Evolutionary conservation across 2,888 invertebrate genomes (phyloP).

Genomic region (Drosophila neonasuta): DNA sequence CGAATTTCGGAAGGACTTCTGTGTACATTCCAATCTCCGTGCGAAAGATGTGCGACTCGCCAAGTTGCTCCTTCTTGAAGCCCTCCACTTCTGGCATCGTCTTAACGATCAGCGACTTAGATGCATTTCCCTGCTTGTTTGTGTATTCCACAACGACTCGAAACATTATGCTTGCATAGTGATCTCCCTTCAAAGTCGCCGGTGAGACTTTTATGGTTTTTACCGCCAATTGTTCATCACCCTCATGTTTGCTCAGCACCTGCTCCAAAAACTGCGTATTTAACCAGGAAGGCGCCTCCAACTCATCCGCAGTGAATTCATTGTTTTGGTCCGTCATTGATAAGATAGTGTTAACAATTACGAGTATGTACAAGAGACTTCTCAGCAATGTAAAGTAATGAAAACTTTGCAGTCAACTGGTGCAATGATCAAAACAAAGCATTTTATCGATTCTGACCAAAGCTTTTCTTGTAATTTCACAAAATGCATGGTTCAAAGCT

Average conservation of each 20-base stretch:
- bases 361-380: not conserved
- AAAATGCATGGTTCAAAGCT: not conserved
- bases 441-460: not conserved
- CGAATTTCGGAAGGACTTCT: conserved; percentile 56
- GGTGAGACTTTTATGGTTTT: conserved; percentile 33
- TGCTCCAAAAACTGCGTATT: conserved; percentile 6
- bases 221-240: not conserved
- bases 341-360: not conserved
- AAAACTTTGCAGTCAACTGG: not conserved
- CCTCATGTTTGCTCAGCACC: not conserved
- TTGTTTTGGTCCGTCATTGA: conserved; percentile 4
- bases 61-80: conserved; percentile 22
- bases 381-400: not conserved
- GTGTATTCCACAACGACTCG: conserved; percentile 18
- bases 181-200: conserved; percentile 37
- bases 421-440: not conserved
- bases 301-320: not conserved
- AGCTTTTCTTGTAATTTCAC: conserved; percentile 2
- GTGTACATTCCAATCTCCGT: conserved; percentile 63
- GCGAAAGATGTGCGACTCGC: conserved; percentile 19
- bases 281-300: conserved; percentile 9
- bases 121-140: conserved; percentile 1
- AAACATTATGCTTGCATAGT: conserved; percentile 48
- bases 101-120: conserved; percentile 26
- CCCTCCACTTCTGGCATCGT: conserved; percentile 29